A percentile compares a stretch with the other conserved stretches of the same genome.
These are phyloP conservation scores for Platysteira castanea DNA, from an alignment of 2,113 vertebrate genomes.

Conservation along the genomic window DNA sequence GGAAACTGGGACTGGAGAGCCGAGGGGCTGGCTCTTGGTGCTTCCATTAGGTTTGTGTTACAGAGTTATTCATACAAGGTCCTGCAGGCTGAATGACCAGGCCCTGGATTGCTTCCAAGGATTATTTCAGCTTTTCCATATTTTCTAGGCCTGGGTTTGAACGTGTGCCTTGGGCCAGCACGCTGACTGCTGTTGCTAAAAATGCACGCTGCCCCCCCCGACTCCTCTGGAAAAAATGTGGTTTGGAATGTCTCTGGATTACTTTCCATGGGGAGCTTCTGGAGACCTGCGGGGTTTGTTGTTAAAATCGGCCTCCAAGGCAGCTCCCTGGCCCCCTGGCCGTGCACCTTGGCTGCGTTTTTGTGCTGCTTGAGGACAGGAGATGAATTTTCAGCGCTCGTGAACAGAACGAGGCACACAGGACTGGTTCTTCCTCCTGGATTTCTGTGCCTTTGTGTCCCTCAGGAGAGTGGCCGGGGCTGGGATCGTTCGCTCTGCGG, in stretches of 20 bases:
- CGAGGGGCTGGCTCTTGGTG: not conserved
- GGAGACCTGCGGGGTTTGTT: not conserved
- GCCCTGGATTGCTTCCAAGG: constrained; percentile 23
- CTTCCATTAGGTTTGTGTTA: not conserved
- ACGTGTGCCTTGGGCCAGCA: not conserved
- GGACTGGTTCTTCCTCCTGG: rapidly evolving
- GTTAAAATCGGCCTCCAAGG: not conserved
- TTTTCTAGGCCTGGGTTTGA: not conserved
- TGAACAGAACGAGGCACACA: not conserved
- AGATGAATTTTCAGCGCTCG: not conserved
- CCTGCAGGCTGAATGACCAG: not conserved
- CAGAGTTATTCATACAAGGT: not conserved
- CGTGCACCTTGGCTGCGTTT: rapidly evolving
- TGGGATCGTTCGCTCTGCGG: not conserved
- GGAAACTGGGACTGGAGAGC: not conserved
- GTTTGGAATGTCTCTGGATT: constrained; percentile 4
- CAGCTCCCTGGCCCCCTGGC: not conserved
- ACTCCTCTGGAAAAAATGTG: not conserved
- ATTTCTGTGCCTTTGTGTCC: not conserved
- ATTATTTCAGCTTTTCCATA: constrained; percentile 50
- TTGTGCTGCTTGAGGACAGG: not conserved
- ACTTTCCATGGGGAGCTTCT: not conserved
- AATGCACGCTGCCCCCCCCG: not conserved
- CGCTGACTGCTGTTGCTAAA: constrained; percentile 23
- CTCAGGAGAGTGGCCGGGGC: not conserved